Base-by-base conservation (phyloP, 2,888 invertebrate genomes). In the Archips crataeganus region DNA sequence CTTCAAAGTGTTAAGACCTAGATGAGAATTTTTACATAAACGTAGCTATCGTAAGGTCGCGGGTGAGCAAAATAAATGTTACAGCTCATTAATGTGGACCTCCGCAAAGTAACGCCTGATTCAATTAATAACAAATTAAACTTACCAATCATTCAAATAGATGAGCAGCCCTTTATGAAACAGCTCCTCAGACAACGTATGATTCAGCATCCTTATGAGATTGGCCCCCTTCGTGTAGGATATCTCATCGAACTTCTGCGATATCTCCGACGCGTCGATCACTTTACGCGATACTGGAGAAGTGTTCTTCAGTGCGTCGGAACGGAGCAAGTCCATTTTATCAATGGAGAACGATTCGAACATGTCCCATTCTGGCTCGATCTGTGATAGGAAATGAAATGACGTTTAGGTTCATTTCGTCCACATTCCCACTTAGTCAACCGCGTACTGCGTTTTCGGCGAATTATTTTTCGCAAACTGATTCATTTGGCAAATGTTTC, bases 241-340 rank as follows among this genome's bases (percentile, higher is more conserved):
- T 64, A 95, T 95, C 73, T 92, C 93, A 82, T 96, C 96, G 82
- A 96, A 96, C 79, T 95, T 95, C 85, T 95, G 95, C 68, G 95
- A 93, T 79, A 96, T 96, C 80, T 96, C 95, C 0, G 92, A 87
- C 0, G 95, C 95, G 77, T 95, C 95, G 2, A 85, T 82, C 0
- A 96, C 95, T 13, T 90, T 80, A 0, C 91, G 84, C 0, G 95
- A 95, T 2, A 96, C 95, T 0, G 96, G 95, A 0, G 95, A 95
- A 0, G 95, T 94, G 77, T 95, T 95, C 80, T 95, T 95, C 10
- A 95, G 84, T 0, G 95, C 94, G 79, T 96, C 96, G 0, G 88
- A 84, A 0, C 92, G 90, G 0, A 96, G 90, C 0, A 95, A 91
- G 60, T 93, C 91, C 90, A 96, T 95, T 67, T 95, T 95, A 81